Percentiles rank a stretch among this genome's conserved stretches.
Conservation (phyloP, 2,888 invertebrate genomes). For the Habroteleia sp. region DNA sequence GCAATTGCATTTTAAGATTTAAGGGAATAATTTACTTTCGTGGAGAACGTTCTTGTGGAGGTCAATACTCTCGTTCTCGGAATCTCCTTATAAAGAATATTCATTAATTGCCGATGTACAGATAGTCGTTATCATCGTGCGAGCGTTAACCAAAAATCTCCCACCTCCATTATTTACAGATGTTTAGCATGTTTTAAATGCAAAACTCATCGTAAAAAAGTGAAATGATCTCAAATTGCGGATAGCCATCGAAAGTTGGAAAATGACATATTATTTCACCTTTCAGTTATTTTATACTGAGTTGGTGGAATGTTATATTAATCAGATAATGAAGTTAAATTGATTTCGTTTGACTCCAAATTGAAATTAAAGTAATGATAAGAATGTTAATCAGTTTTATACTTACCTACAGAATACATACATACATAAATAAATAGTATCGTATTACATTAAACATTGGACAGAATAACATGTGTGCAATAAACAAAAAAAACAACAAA, state of each 20-base stretch:
- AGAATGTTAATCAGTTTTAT: too few species aligned
- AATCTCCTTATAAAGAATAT: constrained; percentile 53
- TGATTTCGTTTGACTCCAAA: too few species aligned
- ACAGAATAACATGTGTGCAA: too few species aligned
- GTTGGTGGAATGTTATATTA: too few species aligned
- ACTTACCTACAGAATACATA: too few species aligned
- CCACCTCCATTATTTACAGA: background rate
- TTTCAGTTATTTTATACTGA: too few species aligned
- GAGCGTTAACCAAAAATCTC: constrained; percentile 10
- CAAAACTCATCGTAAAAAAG: constrained; percentile 8
- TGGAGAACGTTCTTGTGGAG: constrained; percentile 42
- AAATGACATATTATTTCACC: constrained; percentile 11
- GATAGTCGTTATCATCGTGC: constrained; percentile 46
- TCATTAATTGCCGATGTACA: constrained; percentile 57
- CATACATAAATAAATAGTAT: too few species aligned
- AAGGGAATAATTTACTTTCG: constrained; percentile 61
- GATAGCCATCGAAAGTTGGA: constrained; percentile 23
- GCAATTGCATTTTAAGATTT: constrained; percentile 52
- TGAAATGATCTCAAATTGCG: constrained; percentile 25
- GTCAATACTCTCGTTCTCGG: constrained; percentile 40
- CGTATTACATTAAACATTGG: too few species aligned
- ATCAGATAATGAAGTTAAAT: too few species aligned
- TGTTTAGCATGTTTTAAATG: constrained; percentile 10
- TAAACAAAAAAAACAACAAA: too few species aligned
- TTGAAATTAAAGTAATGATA: too few species aligned